Evolutionary conservation across 2,797 vertebrate genomes (phyloP).

Genomic region (Enteromius anoplus): DNA sequence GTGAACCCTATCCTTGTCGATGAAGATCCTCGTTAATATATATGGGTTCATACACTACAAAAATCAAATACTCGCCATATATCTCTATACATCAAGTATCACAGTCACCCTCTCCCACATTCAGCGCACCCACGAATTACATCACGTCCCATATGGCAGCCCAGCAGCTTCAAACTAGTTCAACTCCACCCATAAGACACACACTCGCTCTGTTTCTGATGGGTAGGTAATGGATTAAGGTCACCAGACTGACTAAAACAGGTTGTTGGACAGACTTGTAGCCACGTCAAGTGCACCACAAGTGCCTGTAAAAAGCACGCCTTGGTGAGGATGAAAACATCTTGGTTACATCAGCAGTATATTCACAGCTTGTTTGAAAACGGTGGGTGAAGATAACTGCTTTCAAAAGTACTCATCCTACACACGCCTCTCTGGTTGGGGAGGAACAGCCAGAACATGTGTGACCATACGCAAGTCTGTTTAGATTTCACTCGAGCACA

Average conservation of each 20-base stretch:
- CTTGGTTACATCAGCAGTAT: slow-evolving; percentile 5
- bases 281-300: neutral
- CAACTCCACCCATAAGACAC: slow-evolving; percentile 40
- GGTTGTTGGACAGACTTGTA: slow-evolving; percentile 33
- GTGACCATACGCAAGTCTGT: neutral
- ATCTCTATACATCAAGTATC: slow-evolving; percentile 12
- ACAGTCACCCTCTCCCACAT: slow-evolving; percentile 14
- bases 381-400: slow-evolving; percentile 16
- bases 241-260: slow-evolving; percentile 36
- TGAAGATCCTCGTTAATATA: neutral
- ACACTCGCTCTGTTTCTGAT: slow-evolving; percentile 20
- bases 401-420: neutral
- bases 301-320: neutral
- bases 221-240: slow-evolving; percentile 42
- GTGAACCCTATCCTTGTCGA: neutral
- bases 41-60: neutral
- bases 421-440: neutral
- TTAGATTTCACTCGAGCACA: neutral
- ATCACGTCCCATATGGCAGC: slow-evolving; percentile 40
- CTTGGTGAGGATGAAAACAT: neutral
- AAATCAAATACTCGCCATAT: neutral
- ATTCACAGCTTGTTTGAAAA: neutral
- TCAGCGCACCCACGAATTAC: slow-evolving; percentile 12
- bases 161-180: slow-evolving; percentile 29
- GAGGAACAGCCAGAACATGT: neutral